Base-by-base conservation (phyloP, 2,113 vertebrate species). In the Bothrops jararaca region DNA sequence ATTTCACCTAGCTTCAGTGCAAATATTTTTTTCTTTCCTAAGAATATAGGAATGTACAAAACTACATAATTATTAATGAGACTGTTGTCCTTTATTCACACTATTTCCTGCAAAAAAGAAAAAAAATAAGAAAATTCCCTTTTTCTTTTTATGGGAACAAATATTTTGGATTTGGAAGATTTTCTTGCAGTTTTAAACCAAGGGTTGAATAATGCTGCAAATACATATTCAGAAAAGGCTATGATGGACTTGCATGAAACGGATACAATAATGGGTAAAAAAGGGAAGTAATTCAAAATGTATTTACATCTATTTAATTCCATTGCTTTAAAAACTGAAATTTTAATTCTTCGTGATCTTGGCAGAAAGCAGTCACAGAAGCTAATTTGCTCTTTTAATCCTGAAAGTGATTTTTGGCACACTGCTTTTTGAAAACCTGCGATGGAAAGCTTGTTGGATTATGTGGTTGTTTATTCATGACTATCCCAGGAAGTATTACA, bases 291-390 rank as follows among this genome's bases (percentile, higher is more conserved):
- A 22, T 15, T 10, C 39, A 42, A 13, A 39, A 39, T 56, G n/a
- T 13, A 88, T 22, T 24, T 52, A 69, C 45, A n/a, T 53, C 13
- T 20, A 15, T 22, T 92, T 39, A 87, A 92, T 50, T 34, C 48
- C 48, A 42, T 52, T 74, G 50, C 7, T 60, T 69, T 89, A 89
- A 92, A 52, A 90, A 86, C 80, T 53, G 12, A 69, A 85, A 85
- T 57, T n/a, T 53, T n/a, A 90, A 74, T 85, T 95, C 29, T 60
- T 94, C 15, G 39, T 85, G 20, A 94, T 94, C 94, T 95, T 48
- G 42, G 1, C 88, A 34, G 80, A 39, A 64, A 48, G 57, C 88
- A 24, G 29, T 20, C 89, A 85, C 93, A 93, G 3, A 92, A 94
- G 88, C 9, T 13, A 86, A 50, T 26, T 95, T 3, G 57, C 74